Conservation (phyloP, 2,113 vertebrate species). For the Anas platyrhynchos region DNA sequence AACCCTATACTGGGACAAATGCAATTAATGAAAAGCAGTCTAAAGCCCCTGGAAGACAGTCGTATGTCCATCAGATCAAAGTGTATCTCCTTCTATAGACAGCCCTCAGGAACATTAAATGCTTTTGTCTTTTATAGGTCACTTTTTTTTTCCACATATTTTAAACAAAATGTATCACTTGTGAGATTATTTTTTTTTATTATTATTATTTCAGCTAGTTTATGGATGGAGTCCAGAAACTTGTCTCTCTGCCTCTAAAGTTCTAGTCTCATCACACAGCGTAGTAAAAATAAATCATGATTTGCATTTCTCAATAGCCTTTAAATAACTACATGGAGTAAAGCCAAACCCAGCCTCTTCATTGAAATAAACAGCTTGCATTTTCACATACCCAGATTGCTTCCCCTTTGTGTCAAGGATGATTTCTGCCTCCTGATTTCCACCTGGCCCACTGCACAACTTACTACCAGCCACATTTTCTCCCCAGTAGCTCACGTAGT, state of each 20-base stretch:
- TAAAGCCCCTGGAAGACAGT: neutral
- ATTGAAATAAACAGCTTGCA: slow-evolving; percentile 17
- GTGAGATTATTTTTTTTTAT: neutral
- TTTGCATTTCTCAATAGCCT: slow-evolving; percentile 63
- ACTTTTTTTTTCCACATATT: neutral
- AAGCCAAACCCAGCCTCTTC: slow-evolving; percentile 46
- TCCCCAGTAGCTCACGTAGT: slow-evolving; percentile 53
- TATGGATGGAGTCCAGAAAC: neutral
- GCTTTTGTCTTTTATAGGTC: neutral
- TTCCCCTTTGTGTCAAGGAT: neutral
- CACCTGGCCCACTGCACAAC: neutral
- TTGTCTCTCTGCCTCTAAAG: slow-evolving; percentile 6
- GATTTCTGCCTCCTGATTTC: neutral
- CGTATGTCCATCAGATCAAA: neutral
- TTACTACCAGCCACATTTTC: neutral
- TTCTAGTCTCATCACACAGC: slow-evolving; percentile 25
- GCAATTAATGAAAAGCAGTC: neutral
- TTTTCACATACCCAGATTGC: slow-evolving; percentile 17
- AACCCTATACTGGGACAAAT: neutral
- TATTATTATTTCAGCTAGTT: neutral
- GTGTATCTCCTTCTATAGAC: neutral
- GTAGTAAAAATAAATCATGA: slow-evolving; percentile 56
- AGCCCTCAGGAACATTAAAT: neutral
- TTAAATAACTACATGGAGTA: slow-evolving; percentile 46
- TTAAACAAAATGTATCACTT: neutral